Conservation (phyloP, 2,113 vertebrate species). For the Oncorhynchus keta region DNA sequence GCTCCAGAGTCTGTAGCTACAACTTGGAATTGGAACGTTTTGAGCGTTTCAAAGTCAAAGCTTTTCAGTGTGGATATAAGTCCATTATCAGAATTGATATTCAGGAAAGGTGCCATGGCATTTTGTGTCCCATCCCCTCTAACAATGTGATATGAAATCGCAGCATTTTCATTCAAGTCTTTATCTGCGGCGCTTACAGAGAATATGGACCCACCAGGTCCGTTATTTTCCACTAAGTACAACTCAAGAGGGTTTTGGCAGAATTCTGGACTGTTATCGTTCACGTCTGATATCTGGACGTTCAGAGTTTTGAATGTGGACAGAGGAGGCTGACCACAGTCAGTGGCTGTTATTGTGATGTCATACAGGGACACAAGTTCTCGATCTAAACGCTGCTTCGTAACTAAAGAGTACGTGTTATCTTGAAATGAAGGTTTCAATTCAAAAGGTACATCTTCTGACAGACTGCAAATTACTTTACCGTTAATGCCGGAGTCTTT, state of each 20-base stretch:
- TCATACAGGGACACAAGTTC: constrained; percentile 62
- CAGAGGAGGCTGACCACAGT: constrained; percentile 45
- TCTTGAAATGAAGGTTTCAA: constrained; percentile 62
- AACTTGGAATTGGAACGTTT: constrained; percentile 39
- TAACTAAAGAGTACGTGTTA: constrained; percentile 68
- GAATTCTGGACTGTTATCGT: constrained; percentile 54
- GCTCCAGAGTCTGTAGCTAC: not conserved
- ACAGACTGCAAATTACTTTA: constrained; percentile 55
- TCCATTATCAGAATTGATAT: constrained; percentile 51
- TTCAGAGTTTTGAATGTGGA: constrained; percentile 29
- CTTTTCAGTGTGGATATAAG: constrained; percentile 37
- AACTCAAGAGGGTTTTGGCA: constrained; percentile 34
- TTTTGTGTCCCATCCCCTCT: constrained; percentile 11
- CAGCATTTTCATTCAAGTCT: constrained; percentile 56
- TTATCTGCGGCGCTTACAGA: constrained; percentile 54
- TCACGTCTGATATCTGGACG: constrained; percentile 48
- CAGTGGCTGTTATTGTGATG: constrained; percentile 44
- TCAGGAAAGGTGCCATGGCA: constrained; percentile 42
- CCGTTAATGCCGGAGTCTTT: constrained; percentile 69
- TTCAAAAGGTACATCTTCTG: constrained; percentile 60
- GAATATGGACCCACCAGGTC: constrained; percentile 36
- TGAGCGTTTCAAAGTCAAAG: constrained; percentile 54
- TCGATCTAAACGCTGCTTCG: constrained; percentile 39
- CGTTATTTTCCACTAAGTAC: constrained; percentile 63
- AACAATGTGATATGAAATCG: constrained; percentile 48